phyloP scores from a whole-genome alignment of 2,113 vertebrate species.

The Laticauda colubrina region DNA sequence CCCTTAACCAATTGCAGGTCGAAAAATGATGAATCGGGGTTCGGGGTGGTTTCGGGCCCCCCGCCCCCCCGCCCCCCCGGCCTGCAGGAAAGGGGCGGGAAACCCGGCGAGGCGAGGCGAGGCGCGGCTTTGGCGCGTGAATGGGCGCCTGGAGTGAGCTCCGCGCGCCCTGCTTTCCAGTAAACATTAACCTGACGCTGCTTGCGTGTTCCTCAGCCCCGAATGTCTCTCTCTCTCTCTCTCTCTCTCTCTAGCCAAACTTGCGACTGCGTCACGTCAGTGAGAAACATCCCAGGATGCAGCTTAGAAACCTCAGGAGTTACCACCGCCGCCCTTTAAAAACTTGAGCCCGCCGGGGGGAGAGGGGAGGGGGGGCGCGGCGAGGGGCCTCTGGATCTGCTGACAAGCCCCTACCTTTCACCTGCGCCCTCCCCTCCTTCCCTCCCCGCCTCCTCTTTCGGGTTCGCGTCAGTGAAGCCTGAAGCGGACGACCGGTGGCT shows the following conservation, averaged over 20 bases:
- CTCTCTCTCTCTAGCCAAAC: background rate
- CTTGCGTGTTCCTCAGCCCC: background rate
- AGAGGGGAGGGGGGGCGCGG: too few relatives aligned
- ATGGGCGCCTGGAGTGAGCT: background rate
- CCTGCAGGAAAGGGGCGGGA: background rate
- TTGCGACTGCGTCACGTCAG: slow-evolving; percentile 23
- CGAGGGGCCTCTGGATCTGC: background rate
- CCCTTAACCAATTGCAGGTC: background rate
- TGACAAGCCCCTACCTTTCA: background rate
- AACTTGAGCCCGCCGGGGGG: slow-evolving; percentile 10
- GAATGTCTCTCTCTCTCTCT: too few relatives aligned
- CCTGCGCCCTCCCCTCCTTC: background rate
- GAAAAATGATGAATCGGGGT: background rate
- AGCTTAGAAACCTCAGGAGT: slow-evolving; percentile 26
- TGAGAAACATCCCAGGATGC: slow-evolving; percentile 54
- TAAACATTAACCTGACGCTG: slow-evolving; percentile 70
- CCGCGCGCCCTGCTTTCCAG: slow-evolving; percentile 32
- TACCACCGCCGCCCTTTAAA: slow-evolving; percentile 13
- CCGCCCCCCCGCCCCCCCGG: too few relatives aligned
- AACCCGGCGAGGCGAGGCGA: background rate
- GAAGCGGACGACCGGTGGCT: background rate
- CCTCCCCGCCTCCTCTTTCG: background rate
- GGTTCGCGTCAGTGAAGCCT: background rate
- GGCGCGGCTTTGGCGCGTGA: background rate
- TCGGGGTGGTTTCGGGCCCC: background rate